Conservation (phyloP, 2,113 vertebrate species). For the Sinocyclocheilus anophthalmus region DNA sequence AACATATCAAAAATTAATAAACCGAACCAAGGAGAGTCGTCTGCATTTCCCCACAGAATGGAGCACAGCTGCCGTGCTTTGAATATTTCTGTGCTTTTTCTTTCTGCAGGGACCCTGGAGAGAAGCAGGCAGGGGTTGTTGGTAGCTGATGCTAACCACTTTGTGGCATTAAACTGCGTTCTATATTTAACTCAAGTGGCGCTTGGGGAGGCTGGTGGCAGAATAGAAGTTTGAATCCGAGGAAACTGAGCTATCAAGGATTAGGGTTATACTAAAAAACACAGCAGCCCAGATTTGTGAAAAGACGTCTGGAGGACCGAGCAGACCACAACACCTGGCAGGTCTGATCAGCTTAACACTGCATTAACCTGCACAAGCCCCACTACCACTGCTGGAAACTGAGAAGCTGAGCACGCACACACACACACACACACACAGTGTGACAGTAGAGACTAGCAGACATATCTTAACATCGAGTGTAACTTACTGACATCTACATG, state of each 20-base stretch:
- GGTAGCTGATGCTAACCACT: slow-evolving; percentile 37
- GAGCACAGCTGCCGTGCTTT: not conserved
- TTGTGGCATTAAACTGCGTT: slow-evolving; percentile 41
- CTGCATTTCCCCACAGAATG: not conserved
- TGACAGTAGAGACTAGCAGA: not conserved
- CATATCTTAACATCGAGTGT: not conserved
- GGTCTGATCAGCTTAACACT: not conserved
- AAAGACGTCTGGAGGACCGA: not conserved
- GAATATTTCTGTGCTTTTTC: slow-evolving; percentile 8
- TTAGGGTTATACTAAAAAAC: not conserved
- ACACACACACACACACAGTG: not conserved
- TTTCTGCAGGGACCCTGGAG: slow-evolving; percentile 7
- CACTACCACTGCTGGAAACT: not conserved
- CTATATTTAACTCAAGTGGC: slow-evolving; percentile 45
- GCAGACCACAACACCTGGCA: not conserved
- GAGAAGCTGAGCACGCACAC: not conserved
- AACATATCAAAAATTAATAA: slow-evolving; percentile 26
- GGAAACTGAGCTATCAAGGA: slow-evolving; percentile 13
- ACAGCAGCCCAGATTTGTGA: not conserved
- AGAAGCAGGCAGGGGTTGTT: not conserved
- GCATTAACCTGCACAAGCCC: not conserved
- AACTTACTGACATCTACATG: not conserved
- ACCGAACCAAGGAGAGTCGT: slow-evolving; percentile 6
- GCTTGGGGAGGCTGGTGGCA: not conserved
- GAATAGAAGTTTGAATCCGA: slow-evolving; percentile 16